A percentile compares a stretch with the other conserved stretches of the same genome.
Conservation (phyloP, 2,797 vertebrate species). For the Xenentodon cancila region DNA sequence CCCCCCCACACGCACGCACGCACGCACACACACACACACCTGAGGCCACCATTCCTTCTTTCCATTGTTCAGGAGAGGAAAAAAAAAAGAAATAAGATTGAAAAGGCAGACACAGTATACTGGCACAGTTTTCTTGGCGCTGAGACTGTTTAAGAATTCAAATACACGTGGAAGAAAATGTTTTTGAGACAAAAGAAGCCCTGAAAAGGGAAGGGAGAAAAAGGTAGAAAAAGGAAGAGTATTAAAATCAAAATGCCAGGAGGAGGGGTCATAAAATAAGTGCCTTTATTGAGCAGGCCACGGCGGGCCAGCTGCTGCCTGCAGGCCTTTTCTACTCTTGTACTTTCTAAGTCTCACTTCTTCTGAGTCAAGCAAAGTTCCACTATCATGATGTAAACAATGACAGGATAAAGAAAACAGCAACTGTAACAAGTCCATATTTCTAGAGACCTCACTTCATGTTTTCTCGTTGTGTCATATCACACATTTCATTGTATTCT, state of each 20-base stretch:
- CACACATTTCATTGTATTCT: no score
- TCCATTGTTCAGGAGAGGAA: not conserved
- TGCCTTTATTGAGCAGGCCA: conserved; percentile 66
- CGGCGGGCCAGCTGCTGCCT: conserved; percentile 54
- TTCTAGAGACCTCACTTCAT: not conserved
- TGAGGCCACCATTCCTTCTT: conserved; percentile 6
- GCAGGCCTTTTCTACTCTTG: conserved; percentile 43
- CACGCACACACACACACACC: no score
- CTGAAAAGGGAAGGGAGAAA: conserved; percentile 18
- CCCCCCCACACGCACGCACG: no score
- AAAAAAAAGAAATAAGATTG: not conserved
- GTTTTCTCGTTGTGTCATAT: no score
- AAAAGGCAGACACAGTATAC: conserved; percentile 16
- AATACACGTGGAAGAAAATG: conserved; percentile 16
- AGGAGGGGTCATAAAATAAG: conserved; percentile 64
- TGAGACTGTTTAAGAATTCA: conserved; percentile 9
- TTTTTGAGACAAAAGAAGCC: conserved; percentile 28
- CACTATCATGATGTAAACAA: not conserved
- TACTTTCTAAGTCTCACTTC: conserved; percentile 18
- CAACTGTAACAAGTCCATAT: not conserved
- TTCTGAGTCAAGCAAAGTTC: conserved; percentile 10
- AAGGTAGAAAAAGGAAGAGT: conserved; percentile 32
- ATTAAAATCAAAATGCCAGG: conserved; percentile 69
- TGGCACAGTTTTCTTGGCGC: not conserved
- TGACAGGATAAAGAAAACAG: not conserved